A percentile compares a stretch with the other conserved stretches of the same genome.
Evolutionary conservation across 2,888 invertebrate species (phyloP).

Genomic region (Cerastis leucographa): DNA sequence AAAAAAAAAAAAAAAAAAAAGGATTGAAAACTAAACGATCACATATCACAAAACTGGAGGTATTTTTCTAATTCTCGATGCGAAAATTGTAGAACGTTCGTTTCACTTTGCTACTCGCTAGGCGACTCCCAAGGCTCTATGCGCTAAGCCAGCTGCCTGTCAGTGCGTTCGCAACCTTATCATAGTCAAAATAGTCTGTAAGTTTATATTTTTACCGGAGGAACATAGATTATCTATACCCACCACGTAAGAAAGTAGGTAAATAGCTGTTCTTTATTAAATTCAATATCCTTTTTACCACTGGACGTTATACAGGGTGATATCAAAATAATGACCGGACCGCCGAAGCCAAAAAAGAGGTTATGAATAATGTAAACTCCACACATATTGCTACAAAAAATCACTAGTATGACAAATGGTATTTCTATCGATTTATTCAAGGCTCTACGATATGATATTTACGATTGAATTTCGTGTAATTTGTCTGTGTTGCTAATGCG

Average conservation of each 20-base stretch:
- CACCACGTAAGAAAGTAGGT: neutral
- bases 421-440: constrained; percentile 41
- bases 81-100: neutral
- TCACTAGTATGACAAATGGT: constrained; percentile 39
- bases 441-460: constrained; percentile 17
- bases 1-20: too few species aligned
- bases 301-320: neutral
- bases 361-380: constrained; percentile 38
- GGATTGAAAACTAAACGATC: too few species aligned
- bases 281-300: neutral
- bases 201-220: neutral
- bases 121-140: neutral
- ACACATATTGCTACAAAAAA: constrained; percentile 36
- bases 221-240: neutral
- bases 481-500: constrained; percentile 22
- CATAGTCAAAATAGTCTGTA: neutral
- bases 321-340: constrained; percentile 22
- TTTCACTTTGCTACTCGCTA: neutral
- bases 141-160: neutral
- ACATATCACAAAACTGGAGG: too few species aligned
- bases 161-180: too few species aligned
- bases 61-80: too few species aligned
- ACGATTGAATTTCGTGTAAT: constrained; percentile 29
- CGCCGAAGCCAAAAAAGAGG: constrained; percentile 20
- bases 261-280: too few species aligned